phyloP scores from a whole-genome alignment of 2,113 vertebrate species.

The Bos javanicus region DNA sequence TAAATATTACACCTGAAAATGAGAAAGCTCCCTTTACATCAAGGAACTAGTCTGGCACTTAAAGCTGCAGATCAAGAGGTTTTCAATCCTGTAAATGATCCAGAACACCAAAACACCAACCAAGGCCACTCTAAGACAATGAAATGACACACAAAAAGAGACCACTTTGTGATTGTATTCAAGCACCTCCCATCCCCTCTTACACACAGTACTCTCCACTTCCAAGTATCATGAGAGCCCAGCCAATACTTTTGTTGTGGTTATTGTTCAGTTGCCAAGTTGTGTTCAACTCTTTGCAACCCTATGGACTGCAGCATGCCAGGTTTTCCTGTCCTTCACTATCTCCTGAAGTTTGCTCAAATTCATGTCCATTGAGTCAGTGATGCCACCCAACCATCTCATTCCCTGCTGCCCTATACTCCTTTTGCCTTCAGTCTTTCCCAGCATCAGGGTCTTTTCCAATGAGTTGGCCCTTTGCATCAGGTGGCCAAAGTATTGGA shows the following conservation, averaged over 20 bases:
- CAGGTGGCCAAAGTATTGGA: not conserved
- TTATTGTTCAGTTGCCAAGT: not conserved
- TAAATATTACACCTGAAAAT: not conserved
- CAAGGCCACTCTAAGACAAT: not conserved
- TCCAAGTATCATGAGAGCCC: not conserved
- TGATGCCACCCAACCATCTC: not conserved
- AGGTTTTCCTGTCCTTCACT: not conserved
- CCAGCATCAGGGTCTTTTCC: not conserved
- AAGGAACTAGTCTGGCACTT: not conserved
- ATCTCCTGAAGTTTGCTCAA: not conserved
- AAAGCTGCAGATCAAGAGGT: not conserved
- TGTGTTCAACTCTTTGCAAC: not conserved
- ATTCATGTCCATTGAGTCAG: not conserved
- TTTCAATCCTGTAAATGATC: not conserved
- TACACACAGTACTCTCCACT: not conserved
- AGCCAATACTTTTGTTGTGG: not conserved
- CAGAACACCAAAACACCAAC: not conserved
- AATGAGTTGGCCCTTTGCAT: not conserved
- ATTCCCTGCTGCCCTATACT: not conserved
- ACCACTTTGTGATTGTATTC: not conserved
- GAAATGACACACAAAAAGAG: not conserved
- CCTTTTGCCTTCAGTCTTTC: not conserved
- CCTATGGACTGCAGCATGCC: not conserved
- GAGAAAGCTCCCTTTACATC: not conserved
- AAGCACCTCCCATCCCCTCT: fast-evolving